Conservation (phyloP, 2,113 vertebrate genomes). For the Crotalus viridis region DNA sequence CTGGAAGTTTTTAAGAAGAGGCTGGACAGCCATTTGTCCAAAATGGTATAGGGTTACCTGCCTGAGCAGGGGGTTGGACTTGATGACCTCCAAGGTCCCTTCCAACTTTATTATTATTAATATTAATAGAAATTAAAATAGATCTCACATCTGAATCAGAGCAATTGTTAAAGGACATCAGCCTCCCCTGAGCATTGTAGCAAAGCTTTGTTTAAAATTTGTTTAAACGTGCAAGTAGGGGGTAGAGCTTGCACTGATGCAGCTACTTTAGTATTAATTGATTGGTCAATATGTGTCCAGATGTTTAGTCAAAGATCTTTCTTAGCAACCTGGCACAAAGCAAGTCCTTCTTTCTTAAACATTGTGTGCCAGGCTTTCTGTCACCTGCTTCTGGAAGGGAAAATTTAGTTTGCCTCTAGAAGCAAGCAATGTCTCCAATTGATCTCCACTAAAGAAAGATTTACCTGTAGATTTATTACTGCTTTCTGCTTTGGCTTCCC, state of each 20-base stretch:
- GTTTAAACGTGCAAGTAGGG: neutral
- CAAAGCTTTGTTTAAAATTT: neutral
- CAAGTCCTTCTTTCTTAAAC: neutral
- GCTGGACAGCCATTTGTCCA: too few species aligned
- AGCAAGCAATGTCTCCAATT: constrained; percentile 44
- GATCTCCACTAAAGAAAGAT: constrained; percentile 53
- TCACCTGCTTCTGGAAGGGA: neutral
- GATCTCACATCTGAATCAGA: neutral
- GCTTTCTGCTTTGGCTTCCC: constrained; percentile 58
- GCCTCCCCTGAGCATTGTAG: neutral
- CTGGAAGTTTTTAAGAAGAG: too few species aligned
- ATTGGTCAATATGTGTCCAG: neutral
- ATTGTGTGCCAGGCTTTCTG: neutral
- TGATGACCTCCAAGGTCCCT: too few species aligned
- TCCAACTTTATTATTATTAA: neutral
- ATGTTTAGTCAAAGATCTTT: neutral
- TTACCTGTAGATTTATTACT: constrained; percentile 65
- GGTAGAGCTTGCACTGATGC: neutral
- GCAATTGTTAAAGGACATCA: neutral
- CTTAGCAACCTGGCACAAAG: neutral
- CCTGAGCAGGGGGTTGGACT: too few species aligned
- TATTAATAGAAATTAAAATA: neutral
- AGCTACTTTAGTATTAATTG: neutral
- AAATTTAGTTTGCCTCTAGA: constrained; percentile 4
- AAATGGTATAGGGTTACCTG: too few species aligned